Percentiles rank a stretch among this genome's conserved stretches.
These are phyloP conservation scores for Priapulus caudatus DNA, from an alignment of 2,888 invertebrate genomes.

Conservation along the genomic window DNA sequence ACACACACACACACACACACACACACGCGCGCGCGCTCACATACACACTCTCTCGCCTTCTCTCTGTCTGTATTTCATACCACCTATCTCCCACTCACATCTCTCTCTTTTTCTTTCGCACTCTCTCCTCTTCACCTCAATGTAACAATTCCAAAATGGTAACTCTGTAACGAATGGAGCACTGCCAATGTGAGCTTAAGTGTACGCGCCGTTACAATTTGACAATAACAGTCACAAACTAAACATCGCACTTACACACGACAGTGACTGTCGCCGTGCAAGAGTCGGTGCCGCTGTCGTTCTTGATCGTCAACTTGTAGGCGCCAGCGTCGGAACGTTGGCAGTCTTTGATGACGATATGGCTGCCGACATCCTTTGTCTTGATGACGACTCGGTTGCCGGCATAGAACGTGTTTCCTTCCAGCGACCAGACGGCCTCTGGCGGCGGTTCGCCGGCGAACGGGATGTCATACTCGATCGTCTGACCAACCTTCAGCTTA, in stretches of 20 bases:
- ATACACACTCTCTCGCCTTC: too few relatives aligned
- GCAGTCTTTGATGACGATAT: slow-evolving; percentile 54
- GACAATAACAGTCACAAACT: too few relatives aligned
- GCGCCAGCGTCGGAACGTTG: slow-evolving; percentile 71
- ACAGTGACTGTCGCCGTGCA: slow-evolving; percentile 64
- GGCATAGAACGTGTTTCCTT: slow-evolving; percentile 25
- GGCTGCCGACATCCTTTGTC: slow-evolving; percentile 1
- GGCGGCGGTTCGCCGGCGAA: slow-evolving; percentile 44
- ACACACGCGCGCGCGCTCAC: too few relatives aligned
- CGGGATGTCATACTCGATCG: slow-evolving; percentile 39
- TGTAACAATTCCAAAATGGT: too few relatives aligned
- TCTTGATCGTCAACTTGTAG: slow-evolving; percentile 80
- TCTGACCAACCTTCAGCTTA: slow-evolving; percentile 42
- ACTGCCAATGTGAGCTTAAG: too few relatives aligned
- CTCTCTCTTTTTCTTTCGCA: too few relatives aligned
- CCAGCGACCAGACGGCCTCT: slow-evolving; percentile 38
- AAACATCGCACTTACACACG: slow-evolving; percentile 34
- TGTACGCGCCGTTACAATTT: too few relatives aligned
- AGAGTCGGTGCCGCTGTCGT: slow-evolving; percentile 80
- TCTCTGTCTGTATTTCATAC: too few relatives aligned
- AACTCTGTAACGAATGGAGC: too few relatives aligned
- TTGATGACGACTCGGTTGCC: slow-evolving; percentile 16
- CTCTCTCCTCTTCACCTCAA: too few relatives aligned
- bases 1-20: too few relatives aligned
- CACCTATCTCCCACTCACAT: too few relatives aligned